phyloP scores from a whole-genome alignment of 2,113 vertebrate species.

The Pimephales promelas region DNA sequence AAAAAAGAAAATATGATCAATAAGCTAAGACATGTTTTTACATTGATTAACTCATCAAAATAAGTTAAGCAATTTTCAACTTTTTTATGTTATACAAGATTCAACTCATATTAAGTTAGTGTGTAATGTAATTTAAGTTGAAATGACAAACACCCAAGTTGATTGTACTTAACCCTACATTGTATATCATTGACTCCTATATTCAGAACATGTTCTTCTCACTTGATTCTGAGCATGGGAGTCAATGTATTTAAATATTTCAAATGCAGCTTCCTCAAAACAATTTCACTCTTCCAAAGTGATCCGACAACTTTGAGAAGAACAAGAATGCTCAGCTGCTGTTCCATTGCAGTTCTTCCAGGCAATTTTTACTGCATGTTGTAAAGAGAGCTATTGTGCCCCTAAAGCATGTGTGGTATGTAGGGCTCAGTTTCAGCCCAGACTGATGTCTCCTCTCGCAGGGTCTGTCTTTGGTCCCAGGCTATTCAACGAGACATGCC shows the following conservation, averaged over 20 bases:
- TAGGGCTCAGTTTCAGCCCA: conserved; percentile 23
- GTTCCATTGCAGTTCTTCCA: background rate
- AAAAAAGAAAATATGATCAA: too few relatives aligned
- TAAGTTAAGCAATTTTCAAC: too few relatives aligned
- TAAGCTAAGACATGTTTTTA: too few relatives aligned
- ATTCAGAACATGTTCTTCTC: background rate
- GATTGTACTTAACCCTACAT: background rate
- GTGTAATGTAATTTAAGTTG: too few relatives aligned
- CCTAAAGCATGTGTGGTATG: conserved; percentile 52
- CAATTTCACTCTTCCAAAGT: background rate
- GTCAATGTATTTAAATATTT: background rate
- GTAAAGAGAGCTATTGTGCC: conserved; percentile 45
- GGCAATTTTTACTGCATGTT: conserved; percentile 47
- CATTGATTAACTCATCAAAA: too few relatives aligned
- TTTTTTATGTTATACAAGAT: too few relatives aligned
- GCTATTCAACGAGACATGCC: conserved; percentile 21
- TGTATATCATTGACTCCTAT: background rate
- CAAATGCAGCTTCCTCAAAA: conserved; percentile 8
- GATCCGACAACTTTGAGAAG: conserved; percentile 18
- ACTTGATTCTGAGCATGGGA: background rate
- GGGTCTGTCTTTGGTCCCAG: background rate
- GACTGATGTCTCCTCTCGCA: conserved; percentile 18
- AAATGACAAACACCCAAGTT: too few relatives aligned
- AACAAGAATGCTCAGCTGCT: conserved; percentile 16
- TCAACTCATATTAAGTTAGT: too few relatives aligned